Evolutionary conservation across 2,797 vertebrate genomes (phyloP).

Genomic region (Poecilia velifera): DNA sequence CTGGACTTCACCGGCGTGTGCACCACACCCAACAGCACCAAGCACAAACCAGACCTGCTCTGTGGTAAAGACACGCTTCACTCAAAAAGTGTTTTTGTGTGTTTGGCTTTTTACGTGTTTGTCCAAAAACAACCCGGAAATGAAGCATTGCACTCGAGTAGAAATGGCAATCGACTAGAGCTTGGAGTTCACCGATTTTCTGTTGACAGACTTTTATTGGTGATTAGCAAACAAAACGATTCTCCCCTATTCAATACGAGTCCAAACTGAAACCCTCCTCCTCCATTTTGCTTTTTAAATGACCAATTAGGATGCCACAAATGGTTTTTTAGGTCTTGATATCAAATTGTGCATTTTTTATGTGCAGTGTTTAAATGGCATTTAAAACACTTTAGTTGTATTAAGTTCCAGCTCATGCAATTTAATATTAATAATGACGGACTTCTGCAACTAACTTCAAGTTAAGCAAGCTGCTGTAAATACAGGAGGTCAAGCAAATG

Average conservation of each 20-base stretch:
- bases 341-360: neutral
- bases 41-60: conserved; percentile 84
- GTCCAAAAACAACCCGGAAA: neutral
- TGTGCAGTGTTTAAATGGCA: neutral
- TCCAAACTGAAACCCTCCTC: neutral
- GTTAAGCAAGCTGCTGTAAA: neutral
- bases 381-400: neutral
- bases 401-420: neutral
- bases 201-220: neutral
- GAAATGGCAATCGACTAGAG: neutral
- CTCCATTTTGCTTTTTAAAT: neutral
- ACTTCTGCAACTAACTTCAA: neutral
- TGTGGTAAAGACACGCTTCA: conserved; percentile 80
- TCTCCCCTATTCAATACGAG: neutral
- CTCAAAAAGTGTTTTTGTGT: neutral
- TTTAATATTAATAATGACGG: neutral
- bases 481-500: neutral
- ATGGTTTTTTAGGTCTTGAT: neutral
- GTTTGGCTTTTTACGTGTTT: neutral
- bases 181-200: neutral
- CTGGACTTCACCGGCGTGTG: conserved; percentile 95
- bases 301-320: neutral
- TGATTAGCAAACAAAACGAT: neutral
- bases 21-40: conserved; percentile 87
- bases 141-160: neutral